phyloP scores from a whole-genome alignment of 2,888 invertebrate genomes.

The Morpho helenor region DNA sequence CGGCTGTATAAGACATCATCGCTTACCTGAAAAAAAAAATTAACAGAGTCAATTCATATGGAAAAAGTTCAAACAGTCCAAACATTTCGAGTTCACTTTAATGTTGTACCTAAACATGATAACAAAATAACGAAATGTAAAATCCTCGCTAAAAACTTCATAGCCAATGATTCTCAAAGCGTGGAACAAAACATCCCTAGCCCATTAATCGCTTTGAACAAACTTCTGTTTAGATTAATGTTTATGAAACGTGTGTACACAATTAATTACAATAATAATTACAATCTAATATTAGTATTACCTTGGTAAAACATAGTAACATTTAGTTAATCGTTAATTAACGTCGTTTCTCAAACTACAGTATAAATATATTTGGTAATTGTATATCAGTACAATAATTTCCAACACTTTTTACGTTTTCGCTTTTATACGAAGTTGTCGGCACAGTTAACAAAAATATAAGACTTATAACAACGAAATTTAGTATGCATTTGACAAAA shows the following conservation, averaged over 20 bases:
- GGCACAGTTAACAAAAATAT: too few species aligned
- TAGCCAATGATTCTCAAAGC: conserved; percentile 8
- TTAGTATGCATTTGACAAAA: too few species aligned
- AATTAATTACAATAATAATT: neutral
- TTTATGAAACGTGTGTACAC: neutral
- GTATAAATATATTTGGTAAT: too few species aligned
- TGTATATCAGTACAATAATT: too few species aligned
- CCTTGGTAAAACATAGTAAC: too few species aligned
- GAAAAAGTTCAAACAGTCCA: neutral
- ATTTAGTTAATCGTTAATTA: too few species aligned
- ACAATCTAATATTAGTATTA: neutral
- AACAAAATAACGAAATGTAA: conserved; percentile 8
- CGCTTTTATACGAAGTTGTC: too few species aligned
- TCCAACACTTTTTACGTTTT: too few species aligned
- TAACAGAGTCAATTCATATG: neutral
- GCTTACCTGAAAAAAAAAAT: conserved; percentile 10
- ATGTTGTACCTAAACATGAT: neutral
- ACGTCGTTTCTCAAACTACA: too few species aligned
- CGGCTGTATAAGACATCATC: neutral
- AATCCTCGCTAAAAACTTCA: conserved; percentile 1
- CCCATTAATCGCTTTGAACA: neutral
- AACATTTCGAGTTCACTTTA: neutral
- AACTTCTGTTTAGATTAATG: conserved; percentile 8
- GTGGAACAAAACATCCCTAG: neutral
- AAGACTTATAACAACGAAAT: too few species aligned